phyloP scores from a whole-genome alignment of 2,113 vertebrate genomes.

The Gnathonemus echidnorhynchus region DNA sequence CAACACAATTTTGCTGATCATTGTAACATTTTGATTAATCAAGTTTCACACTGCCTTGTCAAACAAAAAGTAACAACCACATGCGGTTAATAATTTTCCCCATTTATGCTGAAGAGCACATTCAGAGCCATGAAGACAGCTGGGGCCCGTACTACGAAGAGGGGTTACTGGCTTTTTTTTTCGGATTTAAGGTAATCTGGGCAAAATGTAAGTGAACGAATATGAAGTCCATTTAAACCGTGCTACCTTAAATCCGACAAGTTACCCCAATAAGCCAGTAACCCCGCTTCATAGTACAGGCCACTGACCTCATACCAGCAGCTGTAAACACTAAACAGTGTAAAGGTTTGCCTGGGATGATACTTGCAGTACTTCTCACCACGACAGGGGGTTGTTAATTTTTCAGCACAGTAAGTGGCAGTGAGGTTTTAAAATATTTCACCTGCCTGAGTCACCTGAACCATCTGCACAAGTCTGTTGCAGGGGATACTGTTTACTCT shows the following conservation, averaged over 20 bases:
- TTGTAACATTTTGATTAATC: background rate
- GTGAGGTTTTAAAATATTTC: background rate
- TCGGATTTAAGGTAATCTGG: too few relatives aligned
- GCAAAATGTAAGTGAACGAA: too few relatives aligned
- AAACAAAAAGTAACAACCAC: background rate
- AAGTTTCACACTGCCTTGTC: background rate
- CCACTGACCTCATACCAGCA: background rate
- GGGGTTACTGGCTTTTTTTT: too few relatives aligned
- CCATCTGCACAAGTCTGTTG: background rate
- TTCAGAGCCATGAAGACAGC: background rate
- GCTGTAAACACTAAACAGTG: background rate
- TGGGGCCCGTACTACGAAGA: background rate
- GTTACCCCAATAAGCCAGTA: too few relatives aligned
- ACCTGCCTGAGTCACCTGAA: background rate
- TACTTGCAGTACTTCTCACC: background rate
- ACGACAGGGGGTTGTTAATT: background rate
- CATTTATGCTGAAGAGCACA: background rate
- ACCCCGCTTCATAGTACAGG: too few relatives aligned
- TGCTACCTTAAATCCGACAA: too few relatives aligned
- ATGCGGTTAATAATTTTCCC: background rate
- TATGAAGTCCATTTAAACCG: too few relatives aligned
- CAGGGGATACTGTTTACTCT: background rate
- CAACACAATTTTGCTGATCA: background rate
- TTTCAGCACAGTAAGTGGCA: background rate
- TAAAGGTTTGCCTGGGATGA: background rate